Evolutionary conservation across 2,113 vertebrate species (phyloP), one percentile per base, ranked within the genome.

Genomic region (Hyperopisus bebe): DNA sequence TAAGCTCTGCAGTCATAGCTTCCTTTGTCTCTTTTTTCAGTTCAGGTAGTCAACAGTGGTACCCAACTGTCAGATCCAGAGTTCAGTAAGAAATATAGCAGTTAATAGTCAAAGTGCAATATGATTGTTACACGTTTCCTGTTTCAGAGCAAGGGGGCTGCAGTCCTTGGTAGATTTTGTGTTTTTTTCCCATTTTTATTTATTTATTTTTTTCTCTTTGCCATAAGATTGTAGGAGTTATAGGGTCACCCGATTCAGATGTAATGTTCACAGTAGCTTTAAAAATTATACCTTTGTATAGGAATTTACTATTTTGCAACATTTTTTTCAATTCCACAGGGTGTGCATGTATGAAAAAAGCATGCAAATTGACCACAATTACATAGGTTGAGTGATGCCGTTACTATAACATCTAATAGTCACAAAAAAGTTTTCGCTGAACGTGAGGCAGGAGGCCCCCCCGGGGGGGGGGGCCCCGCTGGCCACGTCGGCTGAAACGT

Each of bases 361-460:
- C 94, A 94, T 91, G 92, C 93, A 95, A 92, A 91, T 87, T 90
- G 70, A 91, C 89, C 91, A 92, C 88, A 84, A 91, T 91, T 89
- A 90, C 89, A 90, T 85, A 44, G 50, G 83, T 90, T 86, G 90
- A 91, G 89, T 39, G 92, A 92, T 62, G 55, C 86, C 87, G 90
- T 90, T 87, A 90, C 90, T 88, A 91, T 77, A 90, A 93, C 90
- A 91, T 88, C 91, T 91, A 91, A 89, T 91, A 90, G 83, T 92
- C 89, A 91, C 88, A 92, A 89, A 86, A 82, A 90, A 66, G 86
- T 89, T 89, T 90, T 90, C 91, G 90, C 80, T 21, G 58, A 88
- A 89, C 62, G 0, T 0, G n/a, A 88, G 7, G 74, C 24, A 55
- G 86, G 86, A 82, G 48, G 66, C 46, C 53, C 44, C 44, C 62